Conservation (phyloP, 2,888 invertebrate species). For the Clepsis dumicolana region DNA sequence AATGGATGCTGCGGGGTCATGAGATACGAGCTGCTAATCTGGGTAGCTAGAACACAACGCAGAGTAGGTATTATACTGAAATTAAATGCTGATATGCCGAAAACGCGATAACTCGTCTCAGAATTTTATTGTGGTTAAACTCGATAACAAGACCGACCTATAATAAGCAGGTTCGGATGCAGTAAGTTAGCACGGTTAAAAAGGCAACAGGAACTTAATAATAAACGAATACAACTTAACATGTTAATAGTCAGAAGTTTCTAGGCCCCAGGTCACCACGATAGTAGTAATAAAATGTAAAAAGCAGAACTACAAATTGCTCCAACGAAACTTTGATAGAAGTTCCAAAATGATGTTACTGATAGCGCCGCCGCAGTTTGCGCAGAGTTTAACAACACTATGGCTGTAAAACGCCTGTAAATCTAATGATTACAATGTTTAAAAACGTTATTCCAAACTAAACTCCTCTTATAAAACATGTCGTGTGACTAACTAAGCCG, state of each 20-base stretch:
- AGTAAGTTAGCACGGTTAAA: too few species aligned
- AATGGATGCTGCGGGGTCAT: constrained; percentile 23
- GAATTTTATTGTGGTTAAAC: too few species aligned
- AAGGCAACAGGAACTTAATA: neutral
- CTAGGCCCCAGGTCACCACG: neutral
- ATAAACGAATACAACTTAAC: neutral
- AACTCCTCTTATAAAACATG: constrained; percentile 31
- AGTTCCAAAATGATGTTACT: constrained; percentile 20
- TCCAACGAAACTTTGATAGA: constrained; percentile 21
- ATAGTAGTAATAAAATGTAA: constrained; percentile 16
- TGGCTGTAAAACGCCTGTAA: constrained; percentile 24
- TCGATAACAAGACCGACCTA: too few species aligned
- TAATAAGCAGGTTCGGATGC: too few species aligned
- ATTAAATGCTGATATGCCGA: too few species aligned
- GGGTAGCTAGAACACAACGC: neutral
- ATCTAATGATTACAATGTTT: constrained; percentile 41
- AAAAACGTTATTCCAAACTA: constrained; percentile 24
- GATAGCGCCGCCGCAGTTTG: constrained; percentile 21
- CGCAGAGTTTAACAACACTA: constrained; percentile 25
- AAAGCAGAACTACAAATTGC: constrained; percentile 10
- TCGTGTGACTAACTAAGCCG: constrained; percentile 45
- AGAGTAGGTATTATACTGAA: neutral
- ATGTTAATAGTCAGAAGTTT: neutral
- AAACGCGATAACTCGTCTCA: too few species aligned
- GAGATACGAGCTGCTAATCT: constrained; percentile 9